Conservation (phyloP, 2,888 invertebrate genomes). For the Plebejus anna region DNA sequence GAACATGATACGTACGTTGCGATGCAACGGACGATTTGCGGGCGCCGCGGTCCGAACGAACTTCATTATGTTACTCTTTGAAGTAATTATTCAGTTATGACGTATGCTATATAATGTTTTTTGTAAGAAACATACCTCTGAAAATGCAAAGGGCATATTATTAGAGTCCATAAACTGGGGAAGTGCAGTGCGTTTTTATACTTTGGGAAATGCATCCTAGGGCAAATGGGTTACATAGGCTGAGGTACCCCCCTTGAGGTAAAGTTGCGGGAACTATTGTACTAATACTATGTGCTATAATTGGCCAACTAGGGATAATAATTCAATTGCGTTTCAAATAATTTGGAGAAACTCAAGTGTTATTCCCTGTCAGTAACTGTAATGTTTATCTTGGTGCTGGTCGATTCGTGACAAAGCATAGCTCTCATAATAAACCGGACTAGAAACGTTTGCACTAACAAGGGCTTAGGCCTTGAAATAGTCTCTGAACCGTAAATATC, state of each 20-base stretch:
- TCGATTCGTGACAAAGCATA: not conserved
- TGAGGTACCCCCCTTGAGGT: too few species aligned
- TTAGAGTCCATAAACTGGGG: too few species aligned
- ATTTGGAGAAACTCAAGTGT: not conserved
- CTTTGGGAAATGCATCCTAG: too few species aligned
- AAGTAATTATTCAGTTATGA: too few species aligned
- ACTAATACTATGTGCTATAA: too few species aligned
- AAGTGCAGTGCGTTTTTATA: too few species aligned
- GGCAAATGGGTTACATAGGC: too few species aligned
- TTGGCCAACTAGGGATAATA: not conserved
- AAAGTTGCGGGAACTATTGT: not conserved
- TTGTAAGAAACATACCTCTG: too few species aligned
- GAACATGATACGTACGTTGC: not conserved
- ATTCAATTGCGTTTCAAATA: not conserved
- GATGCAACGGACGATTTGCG: not conserved
- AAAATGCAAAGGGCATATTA: too few species aligned
- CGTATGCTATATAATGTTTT: too few species aligned
- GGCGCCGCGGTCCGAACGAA: not conserved
- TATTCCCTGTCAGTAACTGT: not conserved
- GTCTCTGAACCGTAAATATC: not conserved
- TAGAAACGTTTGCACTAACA: not conserved
- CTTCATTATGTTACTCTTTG: not conserved
- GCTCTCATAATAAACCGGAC: not conserved
- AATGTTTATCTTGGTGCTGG: not conserved
- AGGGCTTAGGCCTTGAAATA: constrained; percentile 16